Evolutionary conservation across 2,888 invertebrate genomes (phyloP).

Genomic region (Lottia gigantea): DNA sequence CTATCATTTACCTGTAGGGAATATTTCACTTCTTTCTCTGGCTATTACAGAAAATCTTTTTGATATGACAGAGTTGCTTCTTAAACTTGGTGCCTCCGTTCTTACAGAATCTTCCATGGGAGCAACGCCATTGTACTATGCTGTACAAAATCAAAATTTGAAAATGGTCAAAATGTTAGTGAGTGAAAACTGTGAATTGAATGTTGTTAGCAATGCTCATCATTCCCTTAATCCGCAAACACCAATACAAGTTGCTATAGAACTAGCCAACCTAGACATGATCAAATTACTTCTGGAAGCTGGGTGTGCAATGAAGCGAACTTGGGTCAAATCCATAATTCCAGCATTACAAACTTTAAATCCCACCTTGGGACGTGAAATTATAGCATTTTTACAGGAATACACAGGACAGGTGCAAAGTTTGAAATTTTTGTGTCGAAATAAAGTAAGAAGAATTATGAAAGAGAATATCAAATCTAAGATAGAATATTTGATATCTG

Average conservation of each 20-base stretch:
- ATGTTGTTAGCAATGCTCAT: conserved; percentile 38
- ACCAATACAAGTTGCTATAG: conserved; percentile 52
- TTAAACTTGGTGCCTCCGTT: conserved; percentile 42
- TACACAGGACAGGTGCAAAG: conserved; percentile 37
- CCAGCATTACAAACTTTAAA: conserved; percentile 20
- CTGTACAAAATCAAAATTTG: conserved; percentile 43
- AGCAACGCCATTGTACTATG: conserved; percentile 43
- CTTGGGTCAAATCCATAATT: conserved; percentile 30
- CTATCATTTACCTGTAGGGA: conserved; percentile 33
- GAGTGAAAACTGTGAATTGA: conserved; percentile 49
- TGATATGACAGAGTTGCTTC: conserved; percentile 42
- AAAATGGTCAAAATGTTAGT: conserved; percentile 49
- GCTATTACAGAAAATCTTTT: conserved; percentile 39
- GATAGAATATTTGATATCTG: conserved; percentile 26
- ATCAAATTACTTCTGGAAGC: conserved; percentile 45
- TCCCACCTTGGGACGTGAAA: not conserved
- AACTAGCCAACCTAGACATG: conserved; percentile 38
- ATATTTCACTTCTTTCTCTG: conserved; percentile 42
- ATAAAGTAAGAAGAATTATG: conserved; percentile 35
- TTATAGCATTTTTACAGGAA: conserved; percentile 13
- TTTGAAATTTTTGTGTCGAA: conserved; percentile 39
- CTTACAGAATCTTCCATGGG: conserved; percentile 37
- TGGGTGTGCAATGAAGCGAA: conserved; percentile 42
- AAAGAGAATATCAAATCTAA: conserved; percentile 30
- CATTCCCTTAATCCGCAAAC: conserved; percentile 46